Percentiles rank a stretch among this genome's conserved stretches.
Evolutionary conservation across 2,113 vertebrate genomes (phyloP).

Genomic region (Scomber colias): DNA sequence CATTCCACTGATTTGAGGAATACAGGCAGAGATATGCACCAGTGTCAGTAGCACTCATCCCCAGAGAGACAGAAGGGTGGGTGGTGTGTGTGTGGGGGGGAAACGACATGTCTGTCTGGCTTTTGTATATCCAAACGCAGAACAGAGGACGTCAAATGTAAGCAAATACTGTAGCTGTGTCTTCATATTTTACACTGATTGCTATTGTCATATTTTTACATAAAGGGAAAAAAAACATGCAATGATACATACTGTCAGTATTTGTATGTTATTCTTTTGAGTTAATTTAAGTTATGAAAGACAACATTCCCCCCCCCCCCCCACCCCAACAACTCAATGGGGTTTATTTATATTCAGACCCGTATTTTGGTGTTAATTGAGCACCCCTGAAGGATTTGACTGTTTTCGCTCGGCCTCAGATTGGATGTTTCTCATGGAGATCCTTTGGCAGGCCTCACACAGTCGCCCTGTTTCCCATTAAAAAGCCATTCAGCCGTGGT

Average conservation of each 20-base stretch:
- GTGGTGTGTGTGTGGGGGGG: background rate
- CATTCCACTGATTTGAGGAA: constrained; percentile 70
- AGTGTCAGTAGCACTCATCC: constrained; percentile 52
- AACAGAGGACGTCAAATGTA: constrained; percentile 22
- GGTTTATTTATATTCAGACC: constrained; percentile 58
- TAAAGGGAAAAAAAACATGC: constrained; percentile 25
- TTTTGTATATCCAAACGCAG: constrained; percentile 57
- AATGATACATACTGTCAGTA: constrained; percentile 1
- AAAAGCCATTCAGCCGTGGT: constrained; percentile 82
- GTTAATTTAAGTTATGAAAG: constrained; percentile 50
- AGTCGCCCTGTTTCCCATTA: constrained; percentile 82
- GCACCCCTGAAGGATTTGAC: constrained; percentile 63
- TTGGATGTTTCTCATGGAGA: constrained; percentile 78
- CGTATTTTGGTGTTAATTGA: constrained; percentile 75
- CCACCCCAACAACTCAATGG: background rate
- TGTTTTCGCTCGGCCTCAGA: constrained; percentile 60
- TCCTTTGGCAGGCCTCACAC: constrained; percentile 77
- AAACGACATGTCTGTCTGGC: constrained; percentile 42
- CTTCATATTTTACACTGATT: constrained; percentile 32
- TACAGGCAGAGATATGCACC: constrained; percentile 44
- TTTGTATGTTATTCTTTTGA: constrained; percentile 39
- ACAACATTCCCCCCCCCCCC: constrained; percentile 17
- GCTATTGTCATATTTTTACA: constrained; percentile 26
- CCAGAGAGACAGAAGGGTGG: constrained; percentile 23
- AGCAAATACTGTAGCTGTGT: constrained; percentile 23